Percentiles rank a stretch among this genome's conserved stretches.
Conservation (phyloP, 1,140 invertebrate genomes). For the Caenorhabditis remanei region DNA sequence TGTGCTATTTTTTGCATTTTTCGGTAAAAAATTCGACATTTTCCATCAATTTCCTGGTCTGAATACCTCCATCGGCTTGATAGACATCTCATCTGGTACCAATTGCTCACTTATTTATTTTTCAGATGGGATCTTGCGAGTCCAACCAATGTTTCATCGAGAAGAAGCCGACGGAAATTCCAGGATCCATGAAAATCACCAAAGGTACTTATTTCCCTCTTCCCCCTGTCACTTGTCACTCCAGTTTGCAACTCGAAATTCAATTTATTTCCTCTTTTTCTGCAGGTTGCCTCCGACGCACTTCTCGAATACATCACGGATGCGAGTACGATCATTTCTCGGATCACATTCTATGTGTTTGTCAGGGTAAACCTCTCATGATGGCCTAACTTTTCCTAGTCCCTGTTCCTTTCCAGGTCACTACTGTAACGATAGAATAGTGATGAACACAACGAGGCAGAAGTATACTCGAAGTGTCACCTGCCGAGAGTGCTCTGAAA, state of each 20-base stretch:
- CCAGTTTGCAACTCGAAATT: not conserved
- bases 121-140: constrained; percentile 74
- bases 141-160: constrained; percentile 75
- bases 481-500: constrained; percentile 68
- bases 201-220: constrained; percentile 65
- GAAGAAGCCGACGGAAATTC: constrained; percentile 71
- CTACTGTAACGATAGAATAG: constrained; percentile 75
- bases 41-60: too few species aligned
- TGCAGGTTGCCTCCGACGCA: constrained; percentile 70
- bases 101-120: not conserved
- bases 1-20: too few species aligned
- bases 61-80: too few species aligned
- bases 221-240: not conserved
- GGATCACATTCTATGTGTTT: constrained; percentile 74
- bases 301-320: constrained; percentile 68
- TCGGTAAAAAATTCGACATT: too few species aligned
- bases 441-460: constrained; percentile 60
- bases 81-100: too few species aligned
- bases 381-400: not conserved
- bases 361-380: constrained; percentile 64
- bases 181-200: constrained; percentile 70
- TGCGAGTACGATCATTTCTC: constrained; percentile 74
- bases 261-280: not conserved
- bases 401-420: constrained; percentile 62
- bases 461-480: constrained; percentile 69